phyloP scores from a whole-genome alignment of 2,888 invertebrate species.

The Hemaris fuciformis region DNA sequence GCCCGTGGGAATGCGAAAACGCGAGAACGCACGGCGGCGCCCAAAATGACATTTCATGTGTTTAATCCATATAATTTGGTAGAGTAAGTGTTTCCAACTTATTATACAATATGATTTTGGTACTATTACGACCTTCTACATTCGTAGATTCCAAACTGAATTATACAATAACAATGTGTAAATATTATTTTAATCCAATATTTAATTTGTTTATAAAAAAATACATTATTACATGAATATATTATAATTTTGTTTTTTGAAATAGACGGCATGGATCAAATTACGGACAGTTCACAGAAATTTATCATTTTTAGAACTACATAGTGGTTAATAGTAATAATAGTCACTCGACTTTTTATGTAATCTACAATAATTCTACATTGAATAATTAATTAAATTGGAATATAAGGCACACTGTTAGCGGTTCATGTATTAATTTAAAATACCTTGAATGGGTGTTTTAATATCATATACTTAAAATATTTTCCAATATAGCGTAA shows the following conservation, averaged over 20 bases:
- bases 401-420: neutral
- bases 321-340: neutral
- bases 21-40: neutral
- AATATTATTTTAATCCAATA: constrained; percentile 23
- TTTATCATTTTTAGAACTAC: neutral
- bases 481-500: constrained; percentile 6
- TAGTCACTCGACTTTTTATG: neutral
- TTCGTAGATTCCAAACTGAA: constrained; percentile 17
- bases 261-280: neutral
- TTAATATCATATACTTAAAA: neutral
- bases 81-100: constrained; percentile 7
- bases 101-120: neutral
- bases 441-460: neutral
- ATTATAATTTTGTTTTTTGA: neutral
- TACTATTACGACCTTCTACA: neutral
- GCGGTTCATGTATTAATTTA: neutral
- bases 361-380: neutral
- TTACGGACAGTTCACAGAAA: neutral
- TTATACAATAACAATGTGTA: constrained; percentile 30
- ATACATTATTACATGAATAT: neutral
- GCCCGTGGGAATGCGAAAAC: neutral
- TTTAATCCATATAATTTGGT: constrained; percentile 17
- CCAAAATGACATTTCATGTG: constrained; percentile 7
- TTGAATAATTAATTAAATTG: neutral
- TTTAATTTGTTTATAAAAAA: neutral